Conservation (phyloP, 2,888 invertebrate genomes). For the Panopea generosa region DNA sequence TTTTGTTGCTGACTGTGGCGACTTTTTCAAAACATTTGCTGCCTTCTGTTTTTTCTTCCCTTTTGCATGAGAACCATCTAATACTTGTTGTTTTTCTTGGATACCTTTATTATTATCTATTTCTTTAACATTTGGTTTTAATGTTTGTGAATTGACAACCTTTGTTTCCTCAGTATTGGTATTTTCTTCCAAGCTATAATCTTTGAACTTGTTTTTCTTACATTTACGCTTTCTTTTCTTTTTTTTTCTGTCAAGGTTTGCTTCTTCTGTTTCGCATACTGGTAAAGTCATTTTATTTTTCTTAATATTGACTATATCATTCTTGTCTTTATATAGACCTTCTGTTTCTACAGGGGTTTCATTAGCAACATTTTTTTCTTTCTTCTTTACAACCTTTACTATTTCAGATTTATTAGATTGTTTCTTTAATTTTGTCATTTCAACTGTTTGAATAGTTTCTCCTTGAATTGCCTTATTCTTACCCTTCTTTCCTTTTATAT, state of each 20-base stretch:
- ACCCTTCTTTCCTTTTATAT: not conserved
- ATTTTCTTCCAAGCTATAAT: conserved; percentile 23
- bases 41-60: conserved; percentile 2
- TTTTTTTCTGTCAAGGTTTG: conserved; percentile 10
- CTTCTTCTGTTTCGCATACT: not conserved
- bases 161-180: not conserved
- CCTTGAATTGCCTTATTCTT: conserved; percentile 13
- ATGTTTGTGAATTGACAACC: not conserved
- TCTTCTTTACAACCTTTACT: not conserved
- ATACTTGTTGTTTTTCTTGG: not conserved
- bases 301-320: not conserved
- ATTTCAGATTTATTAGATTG: not conserved
- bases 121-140: not conserved
- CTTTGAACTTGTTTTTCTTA: conserved; percentile 61
- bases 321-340: not conserved
- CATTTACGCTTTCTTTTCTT: conserved; percentile 45
- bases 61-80: not conserved
- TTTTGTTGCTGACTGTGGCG: too few species aligned
- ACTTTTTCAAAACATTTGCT: not conserved
- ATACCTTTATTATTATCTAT: conserved; percentile 6
- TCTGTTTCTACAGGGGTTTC: not conserved
- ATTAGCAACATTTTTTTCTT: conserved; percentile 14
- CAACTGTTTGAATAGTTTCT: conserved; percentile 12
- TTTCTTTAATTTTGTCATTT: not conserved
- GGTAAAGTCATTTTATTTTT: not conserved